Evolutionary conservation across 2,888 invertebrate species (phyloP), one percentile per base, ranked within the genome.

Genomic region (Hoplodrina blanda): DNA sequence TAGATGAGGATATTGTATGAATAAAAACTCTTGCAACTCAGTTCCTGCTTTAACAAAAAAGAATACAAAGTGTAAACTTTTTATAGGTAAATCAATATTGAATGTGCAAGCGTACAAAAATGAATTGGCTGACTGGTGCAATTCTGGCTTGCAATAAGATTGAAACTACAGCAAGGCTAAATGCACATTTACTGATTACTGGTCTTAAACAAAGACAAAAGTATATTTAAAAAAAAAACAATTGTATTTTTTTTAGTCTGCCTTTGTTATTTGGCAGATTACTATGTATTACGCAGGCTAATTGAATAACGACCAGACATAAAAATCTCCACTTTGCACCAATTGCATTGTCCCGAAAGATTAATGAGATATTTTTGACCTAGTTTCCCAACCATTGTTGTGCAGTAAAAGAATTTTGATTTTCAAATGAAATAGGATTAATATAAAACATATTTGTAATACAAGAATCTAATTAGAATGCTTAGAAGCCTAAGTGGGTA

Each of bases 351-450:
- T 69, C 17, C 8, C 15, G 20, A 77, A 78, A 74, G 41, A 59
- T 62, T 49, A 57, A 78, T 78, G 15, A 25, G 4, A 54, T n/a
- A 20, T 33, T 54, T 44, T 46, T 74, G 79, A 78, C 78, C 54
- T 54, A 73, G 33, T 52, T 74, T 62, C 33, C 6, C 44, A 59
- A 62, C 41, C 7, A 46, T 52, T 61, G 44, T 55, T 17, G 46
- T 17, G 4, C 11, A 44, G 25, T 37, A 10, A 44, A 77, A 50
- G 11, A 55, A 37, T 41, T 49, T 19, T 19, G 3, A 13, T 20
- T 25, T 13, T 44, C 13, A 13, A 25, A 50, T 0, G 1, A 54
- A 55, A 44, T 6, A 19, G 0, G 13, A 37, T 11, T 19, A 49
- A n/a, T 19, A 25, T 13, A n/a, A 49, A 11, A 15, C 2, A 25